Percentiles rank a stretch among this genome's conserved stretches.
Evolutionary conservation across 2,888 invertebrate genomes (phyloP).

Genomic region (Steinernema hermaphroditum): DNA sequence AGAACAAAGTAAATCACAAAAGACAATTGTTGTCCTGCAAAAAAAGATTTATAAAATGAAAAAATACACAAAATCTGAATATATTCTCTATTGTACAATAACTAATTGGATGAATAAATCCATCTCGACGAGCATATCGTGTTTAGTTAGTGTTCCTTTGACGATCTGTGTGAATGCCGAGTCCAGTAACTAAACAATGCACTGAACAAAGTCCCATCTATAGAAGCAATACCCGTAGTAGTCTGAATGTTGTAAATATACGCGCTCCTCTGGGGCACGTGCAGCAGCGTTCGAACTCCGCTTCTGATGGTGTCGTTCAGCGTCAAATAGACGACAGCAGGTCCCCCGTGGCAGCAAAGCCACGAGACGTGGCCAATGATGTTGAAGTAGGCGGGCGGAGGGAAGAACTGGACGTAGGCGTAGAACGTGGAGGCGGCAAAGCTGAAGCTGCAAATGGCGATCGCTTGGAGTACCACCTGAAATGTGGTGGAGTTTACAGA

Average conservation of each 20-base stretch:
- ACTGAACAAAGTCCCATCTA: too few species aligned
- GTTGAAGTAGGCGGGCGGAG: not conserved
- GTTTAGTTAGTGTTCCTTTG: too few species aligned
- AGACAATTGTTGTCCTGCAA: too few species aligned
- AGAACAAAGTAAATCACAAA: too few species aligned
- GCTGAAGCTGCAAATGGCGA: slow-evolving; percentile 6
- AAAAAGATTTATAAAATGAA: too few species aligned
- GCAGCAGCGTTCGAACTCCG: not conserved
- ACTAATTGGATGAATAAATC: not conserved
- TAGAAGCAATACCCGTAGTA: not conserved
- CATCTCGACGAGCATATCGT: too few species aligned
- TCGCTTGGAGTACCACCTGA: not conserved
- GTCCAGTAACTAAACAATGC: too few species aligned
- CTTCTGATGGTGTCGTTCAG: not conserved
- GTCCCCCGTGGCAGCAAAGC: not conserved
- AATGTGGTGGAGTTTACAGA: not conserved
- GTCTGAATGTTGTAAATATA: not conserved
- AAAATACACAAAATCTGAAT: not conserved
- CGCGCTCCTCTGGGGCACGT: not conserved
- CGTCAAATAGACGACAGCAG: not conserved
- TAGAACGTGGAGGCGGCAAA: not conserved
- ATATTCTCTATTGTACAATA: not conserved
- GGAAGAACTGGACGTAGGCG: slow-evolving; percentile 10
- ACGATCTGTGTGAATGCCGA: too few species aligned
- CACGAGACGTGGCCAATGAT: not conserved